Evolutionary conservation across 2,888 invertebrate species (phyloP), one percentile per base, ranked within the genome.

Genomic region (Agriotes lineatus): DNA sequence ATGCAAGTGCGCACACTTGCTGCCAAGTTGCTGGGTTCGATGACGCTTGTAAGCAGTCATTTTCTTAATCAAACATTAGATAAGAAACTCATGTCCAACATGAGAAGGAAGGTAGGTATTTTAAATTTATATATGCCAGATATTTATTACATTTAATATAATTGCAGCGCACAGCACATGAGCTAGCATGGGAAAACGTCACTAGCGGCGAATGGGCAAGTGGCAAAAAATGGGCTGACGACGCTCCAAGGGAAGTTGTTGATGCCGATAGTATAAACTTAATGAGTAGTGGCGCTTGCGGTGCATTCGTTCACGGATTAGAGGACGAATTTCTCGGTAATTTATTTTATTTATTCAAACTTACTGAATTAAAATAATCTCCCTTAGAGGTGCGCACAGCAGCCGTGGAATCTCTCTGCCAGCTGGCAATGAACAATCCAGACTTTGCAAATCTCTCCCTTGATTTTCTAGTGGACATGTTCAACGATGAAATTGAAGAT

Each of bases 391-490:
- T 99, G 0, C 91, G 99, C 69, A 96, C 95, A 67, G 97, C 97
- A 0, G 92, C 97, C 0, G 94, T 99, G 0, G 96, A 96, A 80
- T 96, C 99, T 0, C 89, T 99, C 52, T 98, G 98, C 81, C 87
- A 91, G 74, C 85, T 99, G 73, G 96, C 98, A 0, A 85, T 94
- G 71, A 90, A 92, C 75, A 94, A 96, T 78, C 87, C 92, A 0
- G 88, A 90, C 37, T 97, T 98, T 85, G 96, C 99, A 0, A 90
- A 91, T 58, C 90, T 95, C 22, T 94, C 96, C 0, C 87, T 99
- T 33, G 99, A 99, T 84, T 98, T 97, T 82, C 88, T 99, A 45
- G 98, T 99, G 0, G 99, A 99, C 82, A 99, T 99, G 99, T 99
- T 99, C 83, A 99, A 99, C 84, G 99, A 99, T 82, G 99, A 99